Evolutionary conservation across 2,113 vertebrate species (phyloP).

Genomic region (Nothocercus nigrocapillus): DNA sequence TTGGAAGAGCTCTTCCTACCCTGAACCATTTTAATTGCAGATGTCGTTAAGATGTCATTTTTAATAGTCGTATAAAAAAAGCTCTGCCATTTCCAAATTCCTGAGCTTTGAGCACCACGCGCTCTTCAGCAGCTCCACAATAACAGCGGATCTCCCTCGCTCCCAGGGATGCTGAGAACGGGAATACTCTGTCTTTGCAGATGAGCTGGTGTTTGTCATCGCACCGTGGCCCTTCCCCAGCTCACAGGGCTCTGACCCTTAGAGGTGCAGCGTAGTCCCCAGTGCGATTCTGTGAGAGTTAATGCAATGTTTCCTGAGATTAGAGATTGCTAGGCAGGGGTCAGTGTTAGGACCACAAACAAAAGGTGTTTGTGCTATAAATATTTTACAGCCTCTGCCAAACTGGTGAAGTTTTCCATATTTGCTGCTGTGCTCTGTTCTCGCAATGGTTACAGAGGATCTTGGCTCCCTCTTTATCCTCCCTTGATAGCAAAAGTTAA

Average conservation of each 20-base stretch:
- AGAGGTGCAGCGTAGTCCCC: not conserved
- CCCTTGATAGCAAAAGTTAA: constrained; percentile 58
- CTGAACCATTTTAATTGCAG: constrained; percentile 62
- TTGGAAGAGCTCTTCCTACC: constrained; percentile 9
- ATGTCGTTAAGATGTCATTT: constrained; percentile 64
- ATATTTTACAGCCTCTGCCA: not conserved
- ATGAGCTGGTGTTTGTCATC: constrained; percentile 3
- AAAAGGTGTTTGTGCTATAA: constrained; percentile 38
- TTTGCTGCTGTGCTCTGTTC: constrained; percentile 41
- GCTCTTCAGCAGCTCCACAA: constrained; percentile 45
- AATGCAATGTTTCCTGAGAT: not conserved
- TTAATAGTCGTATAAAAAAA: constrained; percentile 21
- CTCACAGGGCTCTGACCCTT: not conserved
- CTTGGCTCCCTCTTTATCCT: constrained; percentile 48
- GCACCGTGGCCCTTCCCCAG: not conserved
- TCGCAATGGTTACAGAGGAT: constrained; percentile 36
- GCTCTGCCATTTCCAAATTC: constrained; percentile 47
- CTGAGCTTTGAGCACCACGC: constrained; percentile 22
- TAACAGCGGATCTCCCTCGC: not conserved
- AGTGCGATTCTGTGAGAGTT: constrained; percentile 1
- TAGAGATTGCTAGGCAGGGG: not conserved
- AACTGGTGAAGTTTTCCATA: constrained; percentile 34
- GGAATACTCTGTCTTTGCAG: constrained; percentile 12
- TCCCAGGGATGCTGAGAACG: constrained; percentile 6
- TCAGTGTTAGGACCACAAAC: constrained; percentile 15